Base-by-base conservation (phyloP, 2,113 vertebrate species). In the Cebidichthys violaceus region DNA sequence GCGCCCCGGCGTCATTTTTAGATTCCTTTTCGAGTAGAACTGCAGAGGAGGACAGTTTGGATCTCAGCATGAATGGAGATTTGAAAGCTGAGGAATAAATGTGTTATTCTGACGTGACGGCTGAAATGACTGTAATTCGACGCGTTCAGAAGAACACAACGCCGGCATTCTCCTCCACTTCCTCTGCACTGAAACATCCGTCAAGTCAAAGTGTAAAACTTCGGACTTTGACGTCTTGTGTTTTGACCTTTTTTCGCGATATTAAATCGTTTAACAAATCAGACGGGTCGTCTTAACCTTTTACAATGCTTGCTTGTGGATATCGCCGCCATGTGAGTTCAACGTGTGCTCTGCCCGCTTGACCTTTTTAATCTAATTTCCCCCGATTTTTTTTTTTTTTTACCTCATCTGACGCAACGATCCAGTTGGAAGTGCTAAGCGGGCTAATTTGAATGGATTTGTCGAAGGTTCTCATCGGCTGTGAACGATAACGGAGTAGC, bases 301-400 rank as follows among this genome's bases (percentile, higher is more conserved):
- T 85, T 85, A 41, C 70, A 54, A 37, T 17, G 15, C 22, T 65
- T 57, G 47, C 61, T 64, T 35, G 24, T 70, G 61, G 41, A 76
- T 54, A 20, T 61, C 37, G 35, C 27, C 35, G 29, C 24, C 52
- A 31, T 74, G 52, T 70, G 41, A 74, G 43, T 81, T 37, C 55
- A 27, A 73, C 22, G 39, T 85, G 20, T 57, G 50, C 41, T 75
- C 60, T 37, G 52, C 39, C 52, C 75, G 55, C 57, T 43, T 89
- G 81, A 90, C 85, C 79, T 90, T 88, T 55, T 85, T 77, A 29
- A 73, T 87, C 55, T 85, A 64, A 82, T 87, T 87, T 87, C 45
- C 47, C 4, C 10, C n/a, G 5, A 27, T 60, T 79, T 76, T 82
- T 18, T 35, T 82, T 18, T 35, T 72, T 45, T 74, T 77, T n/a